Evolutionary conservation across 1,140 invertebrate genomes (phyloP).

Genomic region (Drosophila erecta): DNA sequence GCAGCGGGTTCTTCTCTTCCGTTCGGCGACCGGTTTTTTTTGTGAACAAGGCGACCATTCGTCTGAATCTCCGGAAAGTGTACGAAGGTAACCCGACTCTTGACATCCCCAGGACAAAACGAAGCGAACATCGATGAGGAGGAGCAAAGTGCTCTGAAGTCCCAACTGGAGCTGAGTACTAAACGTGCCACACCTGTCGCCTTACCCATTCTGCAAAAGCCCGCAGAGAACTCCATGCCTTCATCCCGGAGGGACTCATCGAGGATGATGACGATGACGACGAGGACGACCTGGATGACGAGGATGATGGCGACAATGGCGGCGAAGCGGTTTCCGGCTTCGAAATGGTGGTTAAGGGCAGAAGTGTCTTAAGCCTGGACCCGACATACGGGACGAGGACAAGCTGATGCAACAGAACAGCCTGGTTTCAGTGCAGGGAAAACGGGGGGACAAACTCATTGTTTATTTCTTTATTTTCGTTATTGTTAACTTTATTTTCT

Average conservation of each 20-base stretch:
- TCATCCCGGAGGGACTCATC: constrained; percentile 79
- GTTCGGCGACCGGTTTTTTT: constrained; percentile 95
- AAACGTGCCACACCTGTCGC: constrained; percentile 64
- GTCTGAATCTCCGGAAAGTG: constrained; percentile 96
- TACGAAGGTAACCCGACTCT: constrained; percentile 95
- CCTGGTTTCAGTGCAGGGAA: constrained; percentile 2
- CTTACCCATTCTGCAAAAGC: constrained; percentile 71
- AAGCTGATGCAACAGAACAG: constrained; percentile 48
- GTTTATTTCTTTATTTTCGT: no score
- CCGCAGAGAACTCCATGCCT: constrained; percentile 73
- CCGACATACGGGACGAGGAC: constrained; percentile 77
- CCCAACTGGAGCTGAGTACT: constrained; percentile 61
- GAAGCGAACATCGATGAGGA: constrained; percentile 40
- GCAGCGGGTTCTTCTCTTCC: constrained; percentile 95
- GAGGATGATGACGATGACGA: constrained; percentile 76
- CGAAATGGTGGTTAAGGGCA: constrained; percentile 33
- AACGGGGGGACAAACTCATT: no score
- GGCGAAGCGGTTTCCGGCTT: constrained; percentile 4
- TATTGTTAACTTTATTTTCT: no score
- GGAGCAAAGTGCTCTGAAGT: constrained; percentile 83
- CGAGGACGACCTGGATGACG: constrained; percentile 44
- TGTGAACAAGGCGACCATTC: constrained; percentile 94
- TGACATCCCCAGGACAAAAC: constrained; percentile 85
- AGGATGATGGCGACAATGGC: constrained; percentile 4
- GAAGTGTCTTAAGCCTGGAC: constrained; percentile 61